phyloP scores from a whole-genome alignment of 2,113 vertebrate genomes.

The Vidua chalybeata region DNA sequence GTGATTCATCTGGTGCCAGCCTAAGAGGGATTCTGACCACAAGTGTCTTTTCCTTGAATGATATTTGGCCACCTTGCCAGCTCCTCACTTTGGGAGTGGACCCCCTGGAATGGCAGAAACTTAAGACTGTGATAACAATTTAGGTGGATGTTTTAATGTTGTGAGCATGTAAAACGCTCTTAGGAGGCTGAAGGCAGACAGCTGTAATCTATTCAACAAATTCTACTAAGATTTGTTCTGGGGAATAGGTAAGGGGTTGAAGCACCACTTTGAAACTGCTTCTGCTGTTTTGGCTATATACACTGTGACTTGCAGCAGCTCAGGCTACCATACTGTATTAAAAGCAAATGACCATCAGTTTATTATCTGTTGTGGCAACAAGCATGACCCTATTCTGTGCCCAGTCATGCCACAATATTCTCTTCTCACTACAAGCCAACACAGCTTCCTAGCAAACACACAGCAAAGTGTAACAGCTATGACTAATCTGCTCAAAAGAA shows the following conservation, averaged over 20 bases:
- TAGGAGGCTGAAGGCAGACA: background rate
- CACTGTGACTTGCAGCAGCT: background rate
- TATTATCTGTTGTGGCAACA: background rate
- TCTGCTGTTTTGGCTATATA: background rate
- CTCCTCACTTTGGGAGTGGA: background rate
- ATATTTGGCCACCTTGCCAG: background rate
- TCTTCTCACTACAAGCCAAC: background rate
- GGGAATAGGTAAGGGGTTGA: background rate
- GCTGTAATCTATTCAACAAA: background rate
- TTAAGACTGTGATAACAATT: background rate
- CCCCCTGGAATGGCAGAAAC: background rate
- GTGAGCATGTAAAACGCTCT: background rate
- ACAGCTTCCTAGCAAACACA: background rate
- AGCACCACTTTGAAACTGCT: background rate
- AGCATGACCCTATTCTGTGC: background rate
- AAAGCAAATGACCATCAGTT: background rate
- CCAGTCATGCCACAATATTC: background rate
- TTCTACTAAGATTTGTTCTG: background rate
- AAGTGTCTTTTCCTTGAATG: background rate
- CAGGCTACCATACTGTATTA: background rate
- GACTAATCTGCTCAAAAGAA: background rate
- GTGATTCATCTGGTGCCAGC: background rate
- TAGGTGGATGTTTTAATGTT: background rate
- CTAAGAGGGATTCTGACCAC: background rate
- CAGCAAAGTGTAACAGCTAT: accelerated